A percentile compares a stretch with the other conserved stretches of the same genome.
phyloP scores from a whole-genome alignment of 1,140 invertebrate species.

The Drosophila erecta region DNA sequence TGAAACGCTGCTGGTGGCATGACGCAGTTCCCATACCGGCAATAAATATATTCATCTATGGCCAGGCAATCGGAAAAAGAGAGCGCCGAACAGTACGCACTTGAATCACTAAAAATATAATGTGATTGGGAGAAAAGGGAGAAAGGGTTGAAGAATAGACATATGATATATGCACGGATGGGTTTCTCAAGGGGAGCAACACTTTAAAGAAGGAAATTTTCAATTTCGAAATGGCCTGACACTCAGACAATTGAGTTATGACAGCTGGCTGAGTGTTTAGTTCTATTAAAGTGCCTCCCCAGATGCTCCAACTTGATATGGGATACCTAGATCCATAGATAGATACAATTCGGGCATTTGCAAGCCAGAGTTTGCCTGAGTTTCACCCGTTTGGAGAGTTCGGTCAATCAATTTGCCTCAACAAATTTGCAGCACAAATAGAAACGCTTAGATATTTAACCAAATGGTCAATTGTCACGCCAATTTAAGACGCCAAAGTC shows the following conservation, averaged over 20 bases:
- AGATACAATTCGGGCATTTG: slow-evolving; percentile 13
- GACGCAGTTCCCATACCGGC: slow-evolving; percentile 41
- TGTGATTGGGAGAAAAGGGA: slow-evolving; percentile 4
- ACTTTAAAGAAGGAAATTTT: slow-evolving; percentile 14
- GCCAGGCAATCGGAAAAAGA: slow-evolving; percentile 23
- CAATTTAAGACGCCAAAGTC: slow-evolving; percentile 46
- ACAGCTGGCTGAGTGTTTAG: slow-evolving; percentile 33
- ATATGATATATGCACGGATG: slow-evolving; percentile 1
- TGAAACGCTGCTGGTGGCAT: slow-evolving; percentile 44
- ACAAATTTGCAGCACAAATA: slow-evolving; percentile 46
- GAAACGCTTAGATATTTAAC: slow-evolving; percentile 46
- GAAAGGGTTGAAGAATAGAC: slow-evolving; percentile 23
- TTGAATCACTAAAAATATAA: slow-evolving; percentile 30
- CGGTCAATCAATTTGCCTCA: slow-evolving; percentile 29
- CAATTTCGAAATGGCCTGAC: slow-evolving; percentile 35
- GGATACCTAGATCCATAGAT: slow-evolving; percentile 24
- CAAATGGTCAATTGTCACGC: slow-evolving; percentile 55
- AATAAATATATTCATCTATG: slow-evolving; percentile 32
- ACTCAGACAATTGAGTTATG: slow-evolving; percentile 50
- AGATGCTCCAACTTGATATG: slow-evolving; percentile 17
- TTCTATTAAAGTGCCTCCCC: slow-evolving; percentile 32
- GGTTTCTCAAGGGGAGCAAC: slow-evolving; percentile 1
- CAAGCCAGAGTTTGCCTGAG: slow-evolving; percentile 4
- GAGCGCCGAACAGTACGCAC: slow-evolving; percentile 40
- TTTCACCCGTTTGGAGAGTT: slow-evolving; percentile 23